Percentiles rank a stretch among this genome's conserved stretches.
These are phyloP conservation scores for Thomomys bottae DNA, from an alignment of 2,113 vertebrate species.

Conservation along the genomic window DNA sequence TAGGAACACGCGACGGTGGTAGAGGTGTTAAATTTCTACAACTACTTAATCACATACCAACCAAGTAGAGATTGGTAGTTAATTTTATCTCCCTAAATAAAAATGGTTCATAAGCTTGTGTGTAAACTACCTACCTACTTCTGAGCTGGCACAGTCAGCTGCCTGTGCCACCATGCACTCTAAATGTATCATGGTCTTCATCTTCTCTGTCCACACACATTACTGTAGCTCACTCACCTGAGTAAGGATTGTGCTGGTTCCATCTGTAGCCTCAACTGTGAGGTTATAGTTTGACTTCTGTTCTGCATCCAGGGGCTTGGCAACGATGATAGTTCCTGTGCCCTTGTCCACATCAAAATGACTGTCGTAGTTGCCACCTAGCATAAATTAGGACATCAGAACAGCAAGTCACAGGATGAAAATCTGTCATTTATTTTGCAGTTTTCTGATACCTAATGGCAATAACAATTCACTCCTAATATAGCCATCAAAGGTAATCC, in stretches of 20 bases:
- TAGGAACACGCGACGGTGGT: not conserved
- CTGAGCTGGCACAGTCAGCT: not conserved
- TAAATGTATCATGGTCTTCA: fast-evolving
- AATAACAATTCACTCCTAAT: conserved; percentile 34
- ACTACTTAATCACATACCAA: not conserved
- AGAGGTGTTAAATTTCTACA: not conserved
- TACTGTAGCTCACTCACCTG: conserved; percentile 91
- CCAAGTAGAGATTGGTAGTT: not conserved
- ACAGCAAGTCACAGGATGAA: conserved; percentile 28
- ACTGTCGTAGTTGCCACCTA: conserved; percentile 98
- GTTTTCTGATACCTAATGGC: conserved; percentile 68
- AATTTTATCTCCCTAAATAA: not conserved
- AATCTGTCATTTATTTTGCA: not conserved
- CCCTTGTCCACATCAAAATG: conserved; percentile 98
- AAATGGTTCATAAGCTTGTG: not conserved
- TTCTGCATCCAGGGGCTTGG: conserved; percentile 95
- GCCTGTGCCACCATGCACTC: fast-evolving
- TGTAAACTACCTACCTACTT: not conserved
- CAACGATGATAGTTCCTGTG: conserved; percentile 95
- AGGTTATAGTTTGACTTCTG: conserved; percentile 98
- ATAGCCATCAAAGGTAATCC: not conserved
- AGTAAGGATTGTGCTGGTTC: conserved; percentile 93
- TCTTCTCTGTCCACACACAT: conserved; percentile 72
- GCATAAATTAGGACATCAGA: conserved; percentile 79
- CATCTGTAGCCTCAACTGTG: conserved; percentile 97